Percentiles rank a stretch among this genome's conserved stretches.
Evolutionary conservation across 2,888 invertebrate species (phyloP).

Genomic region (Smittia sp.): DNA sequence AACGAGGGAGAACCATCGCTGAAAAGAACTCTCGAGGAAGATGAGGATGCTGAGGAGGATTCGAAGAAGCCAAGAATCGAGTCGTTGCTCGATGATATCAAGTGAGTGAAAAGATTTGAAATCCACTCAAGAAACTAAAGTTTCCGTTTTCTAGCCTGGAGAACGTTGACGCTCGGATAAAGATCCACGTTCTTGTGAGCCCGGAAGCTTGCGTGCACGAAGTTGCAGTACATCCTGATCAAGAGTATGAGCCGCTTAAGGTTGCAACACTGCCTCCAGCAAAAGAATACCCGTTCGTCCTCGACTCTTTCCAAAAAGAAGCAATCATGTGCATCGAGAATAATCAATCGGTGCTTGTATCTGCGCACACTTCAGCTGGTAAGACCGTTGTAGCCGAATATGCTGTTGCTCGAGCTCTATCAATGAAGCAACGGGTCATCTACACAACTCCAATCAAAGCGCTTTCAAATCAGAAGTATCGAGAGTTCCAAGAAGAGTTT

Average conservation of each 20-base stretch:
- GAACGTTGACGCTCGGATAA: conserved; percentile 74
- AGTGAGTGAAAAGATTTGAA: conserved; percentile 43
- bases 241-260: conserved; percentile 67
- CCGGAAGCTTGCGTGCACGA: conserved; percentile 94
- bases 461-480: conserved; percentile 97
- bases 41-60: conserved; percentile 42
- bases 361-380: conserved; percentile 97
- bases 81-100: conserved; percentile 50
- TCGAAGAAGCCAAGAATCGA: conserved; percentile 47
- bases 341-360: conserved; percentile 95
- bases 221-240: conserved; percentile 88
- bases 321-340: conserved; percentile 96
- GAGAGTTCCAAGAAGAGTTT: conserved; percentile 96
- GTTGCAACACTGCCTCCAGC: conserved; percentile 68
- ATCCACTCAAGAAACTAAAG: not conserved
- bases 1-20: not conserved
- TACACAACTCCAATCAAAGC: conserved; percentile 99
- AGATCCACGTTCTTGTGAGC: conserved; percentile 84
- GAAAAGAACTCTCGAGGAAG: conserved; percentile 43
- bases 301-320: conserved; percentile 98
- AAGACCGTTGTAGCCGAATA: conserved; percentile 58
- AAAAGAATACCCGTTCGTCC: conserved; percentile 87
- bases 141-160: conserved; percentile 59
- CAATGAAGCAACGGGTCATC: conserved; percentile 94
- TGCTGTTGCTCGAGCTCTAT: conserved; percentile 91